Conservation (phyloP, 2,113 vertebrate genomes). For the Callithrix jacchus region DNA sequence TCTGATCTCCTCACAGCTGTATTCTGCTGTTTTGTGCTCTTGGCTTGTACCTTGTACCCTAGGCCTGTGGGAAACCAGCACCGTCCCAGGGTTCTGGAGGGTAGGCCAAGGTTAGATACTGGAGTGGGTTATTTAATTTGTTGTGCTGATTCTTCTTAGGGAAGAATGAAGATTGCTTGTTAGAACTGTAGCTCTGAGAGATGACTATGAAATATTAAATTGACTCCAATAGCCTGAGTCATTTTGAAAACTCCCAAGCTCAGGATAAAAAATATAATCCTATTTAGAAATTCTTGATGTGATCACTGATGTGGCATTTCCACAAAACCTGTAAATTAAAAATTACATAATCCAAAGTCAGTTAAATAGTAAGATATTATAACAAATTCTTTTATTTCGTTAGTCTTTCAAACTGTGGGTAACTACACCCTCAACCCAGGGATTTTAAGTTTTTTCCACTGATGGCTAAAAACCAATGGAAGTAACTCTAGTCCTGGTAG, state of each 20-base stretch:
- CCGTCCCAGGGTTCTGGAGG: neutral
- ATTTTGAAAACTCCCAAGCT: conserved; percentile 51
- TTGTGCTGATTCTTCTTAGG: neutral
- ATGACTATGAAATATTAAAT: conserved; percentile 31
- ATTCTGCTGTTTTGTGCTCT: neutral
- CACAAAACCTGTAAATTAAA: conserved; percentile 53
- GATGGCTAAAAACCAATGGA: conserved; percentile 1
- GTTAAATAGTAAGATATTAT: conserved; percentile 26
- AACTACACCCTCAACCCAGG: neutral
- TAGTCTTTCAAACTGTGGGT: conserved; percentile 33
- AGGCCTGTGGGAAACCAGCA: neutral
- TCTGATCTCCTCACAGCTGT: neutral
- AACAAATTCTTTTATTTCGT: conserved; percentile 60
- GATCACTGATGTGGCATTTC: neutral
- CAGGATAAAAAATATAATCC: conserved; percentile 57
- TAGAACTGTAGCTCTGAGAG: conserved; percentile 19
- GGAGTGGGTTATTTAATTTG: neutral
- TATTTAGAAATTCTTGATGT: conserved; percentile 64
- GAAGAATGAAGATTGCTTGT: neutral
- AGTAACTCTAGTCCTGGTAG: neutral
- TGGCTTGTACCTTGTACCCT: neutral
- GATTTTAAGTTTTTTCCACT: conserved; percentile 17
- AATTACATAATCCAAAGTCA: conserved; percentile 65
- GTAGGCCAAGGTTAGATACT: neutral
- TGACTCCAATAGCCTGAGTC: conserved; percentile 17